Base-by-base conservation (phyloP, 2,797 vertebrate genomes). In the Sebastiscus tertius region DNA sequence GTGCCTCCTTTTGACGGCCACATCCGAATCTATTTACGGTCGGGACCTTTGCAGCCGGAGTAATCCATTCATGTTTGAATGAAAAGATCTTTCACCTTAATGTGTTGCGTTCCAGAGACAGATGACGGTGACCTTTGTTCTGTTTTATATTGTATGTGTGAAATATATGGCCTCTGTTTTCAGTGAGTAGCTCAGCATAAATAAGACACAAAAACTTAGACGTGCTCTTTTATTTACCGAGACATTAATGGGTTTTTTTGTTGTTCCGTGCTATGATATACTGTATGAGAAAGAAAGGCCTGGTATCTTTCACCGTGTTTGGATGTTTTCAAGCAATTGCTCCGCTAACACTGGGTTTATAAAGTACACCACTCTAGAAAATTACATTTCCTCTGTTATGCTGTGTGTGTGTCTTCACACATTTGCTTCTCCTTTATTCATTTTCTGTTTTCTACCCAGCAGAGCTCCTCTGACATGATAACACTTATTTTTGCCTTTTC, bases 41-140 rank as follows among this genome's bases (percentile, higher is more conserved):
- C 7, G 27, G 82, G 90, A 90, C 90, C 89, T 93, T 90, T 65
- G 80, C 86, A 58, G 88, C 71, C 55, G 0, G 27, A 87, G 82
- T 68, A 27, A 85, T 82, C 72, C 75, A 75, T 83, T 68, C 78
- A 27, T 36, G 66, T 90, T 88, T 72, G 82, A 89, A 85, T 84
- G 88, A 87, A 90, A 85, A 90, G 88, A 91, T 90, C 82, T 88
- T 83, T 93, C 82, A 79, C 71, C 70, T 33, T 82, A 77, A 89
- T 84, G 89, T 34, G 83, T 78, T 60, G 1, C 65, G 3, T 60
- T 77, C 26, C 77, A 13, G 29, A 91, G 91, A 92, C 82, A 54
- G 86, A 91, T 62, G 84, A 49, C 39, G 8, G 1, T 92, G 88
- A 93, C 92, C 92, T 94, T 92, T 94, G 82, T 84, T 82, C 74